phyloP scores from a whole-genome alignment of 2,113 vertebrate genomes.

The Aegypius monachus region DNA sequence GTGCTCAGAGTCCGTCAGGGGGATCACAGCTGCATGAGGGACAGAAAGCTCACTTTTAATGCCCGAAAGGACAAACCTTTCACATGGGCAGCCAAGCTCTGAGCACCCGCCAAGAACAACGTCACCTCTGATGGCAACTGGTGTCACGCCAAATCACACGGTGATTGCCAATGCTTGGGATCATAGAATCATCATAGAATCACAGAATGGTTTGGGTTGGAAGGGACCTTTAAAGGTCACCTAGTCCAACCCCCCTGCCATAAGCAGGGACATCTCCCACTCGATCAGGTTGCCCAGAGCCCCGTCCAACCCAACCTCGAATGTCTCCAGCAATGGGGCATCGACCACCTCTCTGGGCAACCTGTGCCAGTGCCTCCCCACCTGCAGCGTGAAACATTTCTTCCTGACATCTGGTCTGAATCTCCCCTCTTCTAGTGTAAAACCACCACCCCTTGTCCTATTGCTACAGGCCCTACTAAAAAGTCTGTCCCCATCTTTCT shows the following conservation, averaged over 20 bases:
- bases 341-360: not conserved
- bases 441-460: no score
- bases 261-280: not conserved
- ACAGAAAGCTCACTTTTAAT: fast-evolving
- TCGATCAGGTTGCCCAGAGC: fast-evolving
- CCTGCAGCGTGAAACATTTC: not conserved
- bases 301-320: not conserved
- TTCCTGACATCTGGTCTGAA: not conserved
- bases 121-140: fast-evolving
- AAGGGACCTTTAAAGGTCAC: fast-evolving
- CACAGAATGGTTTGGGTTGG: not conserved
- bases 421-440: not conserved
- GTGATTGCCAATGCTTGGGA: fast-evolving
- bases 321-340: not conserved
- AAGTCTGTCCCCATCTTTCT: no score
- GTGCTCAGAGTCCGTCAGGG: constrained; percentile 92
- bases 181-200: fast-evolving
- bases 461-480: no score
- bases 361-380: fast-evolving
- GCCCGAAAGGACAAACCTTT: fast-evolving
- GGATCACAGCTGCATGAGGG: constrained; percentile 84
- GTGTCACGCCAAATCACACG: fast-evolving
- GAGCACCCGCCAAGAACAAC: not conserved
- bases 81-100: fast-evolving
- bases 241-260: not conserved